Base-by-base conservation (phyloP, 1,140 invertebrate species). In the Zaprionus camerounensis region DNA sequence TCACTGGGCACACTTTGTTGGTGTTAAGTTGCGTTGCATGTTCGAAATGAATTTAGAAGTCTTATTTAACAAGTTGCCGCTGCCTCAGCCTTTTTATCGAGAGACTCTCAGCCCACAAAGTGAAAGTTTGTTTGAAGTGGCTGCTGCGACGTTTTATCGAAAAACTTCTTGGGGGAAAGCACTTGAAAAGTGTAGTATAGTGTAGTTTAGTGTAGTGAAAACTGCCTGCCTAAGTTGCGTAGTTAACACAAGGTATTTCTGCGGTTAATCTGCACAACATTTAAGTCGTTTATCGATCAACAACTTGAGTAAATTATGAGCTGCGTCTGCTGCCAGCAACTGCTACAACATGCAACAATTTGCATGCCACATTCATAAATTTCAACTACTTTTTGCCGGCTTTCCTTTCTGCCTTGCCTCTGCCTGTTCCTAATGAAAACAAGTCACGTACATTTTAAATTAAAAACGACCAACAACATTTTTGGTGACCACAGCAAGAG, bases 1-100 rank as follows among this genome's bases (percentile, higher is more conserved):
- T 70, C 71, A 11, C 38, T 44, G 57, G 28, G 36, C 64, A 75
- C 51, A 46, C 41, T 81, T 82, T 79, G 70, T 77, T 76, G 85
- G 85, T 90, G 85, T 90, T 84, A 84, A 88, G 81, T 84, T 90
- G 78, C 71, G 75, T 88, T 81, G 70, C 71, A 57, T 72, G 74
- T 46, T 46, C 83, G 84, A 51, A 90, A 88, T 88, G 84, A 88
- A 88, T 88, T 88, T 88, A 84, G 81, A 88, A 88, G 85, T 88
- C 84, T 90, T 88, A 88, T 90, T 88, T 88, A 88, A 90, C 84
- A 88, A 88, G 85, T 84, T 86, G 28, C 15, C 15, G 22, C 83
- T 57, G 55, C 59, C 69, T 44, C 41, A 44, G 69, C 68, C 24
- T 64, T 51, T 71, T 75, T 81, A 78, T 88, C 74, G 84, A 84